Percentiles rank a stretch among this genome's conserved stretches.
Evolutionary conservation across 2,888 invertebrate species (phyloP).

Genomic region (Nemotelus pantherinus): DNA sequence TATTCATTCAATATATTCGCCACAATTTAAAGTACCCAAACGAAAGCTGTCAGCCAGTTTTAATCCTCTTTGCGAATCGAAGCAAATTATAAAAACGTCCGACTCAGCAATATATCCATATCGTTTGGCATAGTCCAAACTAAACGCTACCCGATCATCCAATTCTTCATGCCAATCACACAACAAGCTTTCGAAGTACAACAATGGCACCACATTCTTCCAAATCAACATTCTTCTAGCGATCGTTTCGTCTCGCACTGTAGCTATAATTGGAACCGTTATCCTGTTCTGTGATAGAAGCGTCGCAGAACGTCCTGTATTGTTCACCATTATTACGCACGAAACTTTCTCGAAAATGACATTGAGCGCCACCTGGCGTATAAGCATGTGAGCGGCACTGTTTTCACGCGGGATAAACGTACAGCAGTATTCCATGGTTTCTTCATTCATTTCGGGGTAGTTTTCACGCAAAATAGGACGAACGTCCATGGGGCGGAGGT

Average conservation of each 20-base stretch:
- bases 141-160: slow-evolving; percentile 16
- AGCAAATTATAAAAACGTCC: slow-evolving; percentile 42
- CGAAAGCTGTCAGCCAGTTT: slow-evolving; percentile 44
- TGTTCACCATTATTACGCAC: slow-evolving; percentile 43
- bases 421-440: slow-evolving; percentile 38
- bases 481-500: not conserved
- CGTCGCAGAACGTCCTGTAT: slow-evolving; percentile 37
- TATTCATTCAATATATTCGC: not conserved
- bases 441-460: slow-evolving; percentile 46
- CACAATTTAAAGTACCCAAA: slow-evolving; percentile 18
- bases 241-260: slow-evolving; percentile 1
- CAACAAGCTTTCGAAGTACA: not conserved
- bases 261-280: slow-evolving; percentile 45
- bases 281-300: slow-evolving; percentile 33
- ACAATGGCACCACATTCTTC: slow-evolving; percentile 41
- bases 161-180: slow-evolving; percentile 42
- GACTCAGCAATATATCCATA: slow-evolving; percentile 14
- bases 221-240: slow-evolving; percentile 32
- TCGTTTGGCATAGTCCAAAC: slow-evolving; percentile 34
- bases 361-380: slow-evolving; percentile 15
- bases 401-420: not conserved
- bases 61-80: slow-evolving; percentile 38
- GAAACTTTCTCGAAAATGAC: slow-evolving; percentile 27
- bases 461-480: slow-evolving; percentile 17
- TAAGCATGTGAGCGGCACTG: slow-evolving; percentile 11